Evolutionary conservation across 2,888 invertebrate species (phyloP).

Genomic region (Ligdia adustata): DNA sequence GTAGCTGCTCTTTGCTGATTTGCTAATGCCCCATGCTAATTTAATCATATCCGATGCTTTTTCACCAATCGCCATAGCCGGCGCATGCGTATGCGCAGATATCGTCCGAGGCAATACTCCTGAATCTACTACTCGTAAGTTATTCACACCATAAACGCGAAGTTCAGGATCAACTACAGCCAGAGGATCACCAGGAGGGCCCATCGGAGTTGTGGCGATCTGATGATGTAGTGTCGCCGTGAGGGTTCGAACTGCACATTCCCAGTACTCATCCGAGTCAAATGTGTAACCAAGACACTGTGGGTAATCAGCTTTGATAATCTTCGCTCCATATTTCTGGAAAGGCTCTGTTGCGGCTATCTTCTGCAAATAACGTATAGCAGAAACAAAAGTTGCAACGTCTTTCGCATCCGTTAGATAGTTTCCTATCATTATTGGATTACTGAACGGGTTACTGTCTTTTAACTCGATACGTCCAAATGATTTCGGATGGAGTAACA

Average conservation of each 20-base stretch:
- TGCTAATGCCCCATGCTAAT: constrained; percentile 61
- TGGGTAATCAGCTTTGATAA: constrained; percentile 79
- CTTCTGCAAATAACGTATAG: constrained; percentile 85
- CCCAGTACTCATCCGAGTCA: constrained; percentile 88
- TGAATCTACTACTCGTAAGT: constrained; percentile 87
- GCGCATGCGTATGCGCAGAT: constrained; percentile 88
- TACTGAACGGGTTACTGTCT: constrained; percentile 88
- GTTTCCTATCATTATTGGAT: constrained; percentile 91
- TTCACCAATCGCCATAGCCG: constrained; percentile 89
- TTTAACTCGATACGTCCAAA: constrained; percentile 87
- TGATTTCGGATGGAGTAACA: constrained; percentile 90
- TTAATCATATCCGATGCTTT: constrained; percentile 88
- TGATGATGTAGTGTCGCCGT: constrained; percentile 87
- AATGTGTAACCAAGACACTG: constrained; percentile 76
- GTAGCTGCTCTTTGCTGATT: not conserved
- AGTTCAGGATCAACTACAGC: constrained; percentile 87
- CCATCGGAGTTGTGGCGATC: constrained; percentile 89
- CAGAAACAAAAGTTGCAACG: constrained; percentile 83
- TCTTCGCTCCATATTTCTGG: constrained; percentile 79
- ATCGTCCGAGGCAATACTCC: constrained; percentile 87
- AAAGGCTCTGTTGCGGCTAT: constrained; percentile 85
- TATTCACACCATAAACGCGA: constrained; percentile 84
- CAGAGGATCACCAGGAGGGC: constrained; percentile 82
- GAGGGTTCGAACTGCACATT: constrained; percentile 85
- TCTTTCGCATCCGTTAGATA: constrained; percentile 88